Evolutionary conservation across 1,140 invertebrate genomes (phyloP).

Genomic region (Lepidurus couesii): DNA sequence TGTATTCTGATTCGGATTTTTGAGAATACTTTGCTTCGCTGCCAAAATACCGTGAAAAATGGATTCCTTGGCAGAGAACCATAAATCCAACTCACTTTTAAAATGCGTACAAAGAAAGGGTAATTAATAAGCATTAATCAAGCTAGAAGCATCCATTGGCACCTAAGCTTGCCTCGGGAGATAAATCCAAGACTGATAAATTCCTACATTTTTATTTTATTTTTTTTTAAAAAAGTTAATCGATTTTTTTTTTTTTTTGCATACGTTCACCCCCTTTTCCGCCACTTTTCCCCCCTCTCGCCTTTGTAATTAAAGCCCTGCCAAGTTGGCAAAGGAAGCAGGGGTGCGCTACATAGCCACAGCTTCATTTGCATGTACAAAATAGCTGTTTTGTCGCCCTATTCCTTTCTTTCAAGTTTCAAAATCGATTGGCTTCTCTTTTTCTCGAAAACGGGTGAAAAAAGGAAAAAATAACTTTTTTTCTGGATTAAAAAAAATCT

Average conservation of each 20-base stretch:
- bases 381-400: background rate
- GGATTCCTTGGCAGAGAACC: too few relatives aligned
- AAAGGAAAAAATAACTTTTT: background rate
- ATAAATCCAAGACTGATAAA: too few relatives aligned
- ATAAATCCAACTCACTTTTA: too few relatives aligned
- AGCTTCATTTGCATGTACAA: slow-evolving; percentile 14
- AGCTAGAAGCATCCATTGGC: too few relatives aligned
- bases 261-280: background rate
- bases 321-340: slow-evolving; percentile 4
- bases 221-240: background rate
- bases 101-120: too few relatives aligned
- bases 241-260: background rate
- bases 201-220: too few relatives aligned
- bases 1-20: too few relatives aligned
- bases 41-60: too few relatives aligned
- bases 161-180: too few relatives aligned
- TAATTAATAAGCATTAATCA: too few relatives aligned
- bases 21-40: too few relatives aligned
- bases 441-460: background rate
- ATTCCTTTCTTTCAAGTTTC: background rate
- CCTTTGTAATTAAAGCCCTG: slow-evolving; percentile 15
- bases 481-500: background rate
- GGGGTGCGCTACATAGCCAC: slow-evolving; percentile 2
- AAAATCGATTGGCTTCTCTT: background rate
- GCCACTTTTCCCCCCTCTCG: background rate